Evolutionary conservation across 1,140 invertebrate genomes (phyloP).

Genomic region (Drosophila lini): DNA sequence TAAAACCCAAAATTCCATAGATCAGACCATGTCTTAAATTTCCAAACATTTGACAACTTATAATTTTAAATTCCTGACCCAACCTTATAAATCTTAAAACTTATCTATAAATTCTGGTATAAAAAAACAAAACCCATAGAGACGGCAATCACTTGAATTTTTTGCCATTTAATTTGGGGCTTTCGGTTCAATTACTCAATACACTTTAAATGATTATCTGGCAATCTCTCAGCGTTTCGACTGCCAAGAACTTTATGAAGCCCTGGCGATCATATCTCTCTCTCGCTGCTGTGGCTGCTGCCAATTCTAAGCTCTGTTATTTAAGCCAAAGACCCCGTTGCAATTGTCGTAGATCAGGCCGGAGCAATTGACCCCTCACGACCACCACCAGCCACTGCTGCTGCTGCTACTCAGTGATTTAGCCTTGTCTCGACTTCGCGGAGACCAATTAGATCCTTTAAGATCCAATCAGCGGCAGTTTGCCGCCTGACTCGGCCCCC

Average conservation of each 20-base stretch:
- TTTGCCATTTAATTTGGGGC: constrained; percentile 39
- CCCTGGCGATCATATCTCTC: constrained; percentile 38
- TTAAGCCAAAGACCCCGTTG: constrained; percentile 22
- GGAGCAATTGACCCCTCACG: constrained; percentile 46
- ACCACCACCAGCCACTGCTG: constrained; percentile 21
- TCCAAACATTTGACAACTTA: not conserved
- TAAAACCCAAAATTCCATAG: no score
- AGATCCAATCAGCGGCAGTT: constrained; percentile 57
- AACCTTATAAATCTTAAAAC: not conserved
- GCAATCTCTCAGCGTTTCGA: constrained; percentile 28
- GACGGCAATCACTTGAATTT: constrained; percentile 14
- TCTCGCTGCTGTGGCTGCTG: not conserved
- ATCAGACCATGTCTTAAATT: not conserved
- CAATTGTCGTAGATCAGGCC: constrained; percentile 49
- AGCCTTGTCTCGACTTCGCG: constrained; percentile 51
- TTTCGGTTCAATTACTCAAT: constrained; percentile 50
- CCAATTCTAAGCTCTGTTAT: constrained; percentile 18
- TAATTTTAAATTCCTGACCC: constrained; percentile 10
- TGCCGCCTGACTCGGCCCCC: constrained; percentile 35
- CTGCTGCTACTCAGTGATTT: constrained; percentile 35
- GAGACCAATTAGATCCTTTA: constrained; percentile 74
- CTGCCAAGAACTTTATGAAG: constrained; percentile 36
- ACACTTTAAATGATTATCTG: constrained; percentile 45
- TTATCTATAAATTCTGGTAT: not conserved
- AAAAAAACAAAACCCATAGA: constrained; percentile 1